Conservation (phyloP, 2,888 invertebrate genomes). For the Acanthoscelides obtectus region DNA sequence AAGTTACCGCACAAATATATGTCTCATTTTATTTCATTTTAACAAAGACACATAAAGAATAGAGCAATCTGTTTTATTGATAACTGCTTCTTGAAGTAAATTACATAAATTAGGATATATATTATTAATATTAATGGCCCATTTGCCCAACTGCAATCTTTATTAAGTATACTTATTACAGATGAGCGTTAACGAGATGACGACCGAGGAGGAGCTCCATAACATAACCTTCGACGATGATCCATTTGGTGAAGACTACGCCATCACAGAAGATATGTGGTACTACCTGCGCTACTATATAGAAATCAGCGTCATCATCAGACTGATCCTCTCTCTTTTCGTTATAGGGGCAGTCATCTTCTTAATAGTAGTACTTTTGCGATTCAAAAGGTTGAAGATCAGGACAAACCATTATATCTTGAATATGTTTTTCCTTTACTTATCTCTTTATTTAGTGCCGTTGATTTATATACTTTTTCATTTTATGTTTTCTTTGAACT, state of each 20-base stretch:
- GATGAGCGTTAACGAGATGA: neutral
- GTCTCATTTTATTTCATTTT: no score
- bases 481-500: neutral
- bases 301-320: constrained; percentile 5
- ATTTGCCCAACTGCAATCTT: no score
- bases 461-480: neutral
- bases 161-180: neutral
- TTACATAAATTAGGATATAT: no score
- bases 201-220: neutral
- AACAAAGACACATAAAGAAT: no score
- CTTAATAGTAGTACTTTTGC: constrained; percentile 12
- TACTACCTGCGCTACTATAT: constrained; percentile 1
- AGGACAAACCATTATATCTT: constrained; percentile 11
- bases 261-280: neutral
- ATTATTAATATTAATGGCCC: no score
- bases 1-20: no score
- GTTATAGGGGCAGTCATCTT: constrained; percentile 13
- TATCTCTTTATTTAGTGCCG: constrained; percentile 7
- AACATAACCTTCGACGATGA: constrained; percentile 13
- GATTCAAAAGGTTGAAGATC: constrained; percentile 11
- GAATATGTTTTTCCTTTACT: constrained; percentile 9
- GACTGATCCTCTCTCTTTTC: constrained; percentile 8
- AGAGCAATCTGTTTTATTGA: no score
- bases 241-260: constrained; percentile 7
- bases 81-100: no score